Conservation (phyloP, 2,797 vertebrate genomes). For the Sebastes itinus region DNA sequence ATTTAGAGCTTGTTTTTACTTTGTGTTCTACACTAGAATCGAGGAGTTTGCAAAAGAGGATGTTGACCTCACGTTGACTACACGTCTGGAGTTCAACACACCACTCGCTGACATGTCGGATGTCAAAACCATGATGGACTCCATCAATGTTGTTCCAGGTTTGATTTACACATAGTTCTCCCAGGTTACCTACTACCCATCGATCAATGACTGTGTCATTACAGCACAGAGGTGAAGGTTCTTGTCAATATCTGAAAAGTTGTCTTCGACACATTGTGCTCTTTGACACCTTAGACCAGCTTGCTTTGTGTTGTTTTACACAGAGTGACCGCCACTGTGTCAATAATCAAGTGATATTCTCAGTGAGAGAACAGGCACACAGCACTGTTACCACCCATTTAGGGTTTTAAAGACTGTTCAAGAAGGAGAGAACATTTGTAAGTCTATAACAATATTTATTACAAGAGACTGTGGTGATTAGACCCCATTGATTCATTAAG, state of each 20-base stretch:
- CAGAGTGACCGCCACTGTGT: background rate
- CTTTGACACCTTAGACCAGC: background rate
- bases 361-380: background rate
- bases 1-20: background rate
- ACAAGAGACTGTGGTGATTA: background rate
- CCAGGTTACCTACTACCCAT: background rate
- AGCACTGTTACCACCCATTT: background rate
- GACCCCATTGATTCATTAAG: background rate
- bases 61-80: slow-evolving; percentile 82
- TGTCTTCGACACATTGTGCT: background rate
- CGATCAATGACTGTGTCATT: background rate
- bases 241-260: background rate
- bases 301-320: background rate
- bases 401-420: background rate
- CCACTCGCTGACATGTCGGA: slow-evolving; percentile 86
- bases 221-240: background rate
- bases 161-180: slow-evolving; percentile 5
- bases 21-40: slow-evolving; percentile 78
- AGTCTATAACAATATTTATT: background rate
- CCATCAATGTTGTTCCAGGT: slow-evolving; percentile 92
- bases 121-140: slow-evolving; percentile 91
- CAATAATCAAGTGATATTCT: too few relatives aligned
- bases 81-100: slow-evolving; percentile 84
- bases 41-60: slow-evolving; percentile 86
- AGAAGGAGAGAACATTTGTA: background rate